Base-by-base conservation (phyloP, 2,888 invertebrate genomes). In the Chloroclysta siterata region DNA sequence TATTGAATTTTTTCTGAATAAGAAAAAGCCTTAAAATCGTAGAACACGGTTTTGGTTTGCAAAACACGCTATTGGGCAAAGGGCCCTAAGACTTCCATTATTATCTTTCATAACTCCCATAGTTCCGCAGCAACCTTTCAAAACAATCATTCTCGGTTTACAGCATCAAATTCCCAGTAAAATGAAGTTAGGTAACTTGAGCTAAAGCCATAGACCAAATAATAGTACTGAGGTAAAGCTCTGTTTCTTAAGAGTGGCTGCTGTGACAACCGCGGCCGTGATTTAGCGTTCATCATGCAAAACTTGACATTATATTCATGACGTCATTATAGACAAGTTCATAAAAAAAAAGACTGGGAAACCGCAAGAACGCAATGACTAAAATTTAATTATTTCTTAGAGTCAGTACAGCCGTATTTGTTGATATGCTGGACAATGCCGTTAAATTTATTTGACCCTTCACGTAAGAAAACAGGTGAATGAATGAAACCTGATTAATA, bases 41-140 rank as follows among this genome's bases (percentile, higher is more conserved):
- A 33, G 8, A 33, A 33, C 33, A 33, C 5, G 5, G 13, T n/a
- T 13, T 29, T 8, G 22, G 22, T 8, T 29, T 41, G 22, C 29
- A 42, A 60, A 46, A 48, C 28, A 47, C 11, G 33, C 10, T 53
- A 14, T 53, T 28, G 39, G n/a, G 55, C 44, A 61, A 61, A 55
- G 48, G 48, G 53, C 48, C 47, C 6, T 22, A 53, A 56, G 33
- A 60, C 39, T 17, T 50, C 48, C 11, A 55, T 65, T 61, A 53
- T 55, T 61, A 51, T 58, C 60, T 65, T 62, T 65, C 65, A 59
- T 55, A 50, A 65, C 61, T 33, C 14, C 22, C 53, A 28, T 13
- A 42, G 56, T 65, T 62, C 65, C 58, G 53, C 22, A 53, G 61
- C 61, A 65, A 65, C 65, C 65, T 65, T 65, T 58, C 61, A 58